Evolutionary conservation across 2,797 vertebrate species (phyloP).

Genomic region (Cirrhinus molitorella): DNA sequence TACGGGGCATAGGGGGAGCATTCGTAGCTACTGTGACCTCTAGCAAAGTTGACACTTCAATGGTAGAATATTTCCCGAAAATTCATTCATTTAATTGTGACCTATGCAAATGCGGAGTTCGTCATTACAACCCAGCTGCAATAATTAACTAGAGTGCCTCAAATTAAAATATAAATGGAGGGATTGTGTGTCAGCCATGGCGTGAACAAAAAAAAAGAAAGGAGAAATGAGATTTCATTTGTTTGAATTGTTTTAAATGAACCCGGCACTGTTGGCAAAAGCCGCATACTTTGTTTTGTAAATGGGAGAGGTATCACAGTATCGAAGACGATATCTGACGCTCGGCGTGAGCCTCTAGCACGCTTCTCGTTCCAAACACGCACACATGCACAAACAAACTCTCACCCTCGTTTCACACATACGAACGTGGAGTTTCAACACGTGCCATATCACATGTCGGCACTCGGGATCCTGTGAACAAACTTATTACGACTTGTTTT

Average conservation of each 20-base stretch:
- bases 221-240: constrained; percentile 84
- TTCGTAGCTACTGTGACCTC: constrained; percentile 89
- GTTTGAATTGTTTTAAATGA: constrained; percentile 87
- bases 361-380: background rate
- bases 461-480: constrained; percentile 46
- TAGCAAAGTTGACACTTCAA: constrained; percentile 93
- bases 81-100: constrained; percentile 95
- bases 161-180: constrained; percentile 87
- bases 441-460: constrained; percentile 41
- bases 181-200: constrained; percentile 81
- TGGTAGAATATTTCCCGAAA: constrained; percentile 88
- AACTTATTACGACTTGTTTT: constrained; percentile 59
- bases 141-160: constrained; percentile 90
- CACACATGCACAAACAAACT: constrained; percentile 36
- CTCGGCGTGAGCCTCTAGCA: background rate
- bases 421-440: constrained; percentile 41
- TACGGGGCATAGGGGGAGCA: constrained; percentile 89
- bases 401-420: constrained; percentile 41
- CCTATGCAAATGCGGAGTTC: constrained; percentile 90
- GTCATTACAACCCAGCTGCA: constrained; percentile 91
- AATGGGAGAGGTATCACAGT: background rate
- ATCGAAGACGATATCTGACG: constrained; percentile 30
- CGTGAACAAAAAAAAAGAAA: constrained; percentile 82
- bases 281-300: constrained; percentile 56
- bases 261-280: constrained; percentile 71